Evolutionary conservation across 2,113 vertebrate genomes (phyloP).

Genomic region (Neodontobutis hainanensis): DNA sequence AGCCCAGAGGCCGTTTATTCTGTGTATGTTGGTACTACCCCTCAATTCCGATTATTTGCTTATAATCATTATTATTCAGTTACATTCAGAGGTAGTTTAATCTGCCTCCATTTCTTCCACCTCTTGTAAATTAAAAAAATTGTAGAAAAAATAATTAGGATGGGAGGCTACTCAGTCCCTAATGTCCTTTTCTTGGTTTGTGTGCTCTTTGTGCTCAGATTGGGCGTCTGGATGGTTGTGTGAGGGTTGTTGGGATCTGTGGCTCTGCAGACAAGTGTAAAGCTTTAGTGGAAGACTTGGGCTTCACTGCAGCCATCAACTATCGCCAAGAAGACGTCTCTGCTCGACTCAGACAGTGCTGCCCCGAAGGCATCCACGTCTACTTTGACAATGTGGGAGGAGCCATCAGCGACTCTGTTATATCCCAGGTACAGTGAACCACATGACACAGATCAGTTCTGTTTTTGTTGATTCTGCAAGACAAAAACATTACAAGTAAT

Average conservation of each 20-base stretch:
- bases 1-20: too few species aligned
- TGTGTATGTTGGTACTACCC: too few species aligned
- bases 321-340: constrained; percentile 83
- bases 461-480: too few species aligned
- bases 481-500: too few species aligned
- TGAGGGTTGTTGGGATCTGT: constrained; percentile 90
- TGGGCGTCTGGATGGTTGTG: constrained; percentile 87
- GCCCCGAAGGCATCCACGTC: constrained; percentile 88
- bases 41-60: too few species aligned
- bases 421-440: constrained; percentile 74
- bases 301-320: constrained; percentile 89
- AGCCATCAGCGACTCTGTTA: constrained; percentile 87
- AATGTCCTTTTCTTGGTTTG: too few species aligned
- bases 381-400: constrained; percentile 98
- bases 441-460: background rate
- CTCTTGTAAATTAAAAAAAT: too few species aligned
- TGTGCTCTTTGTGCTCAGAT: constrained; percentile 79
- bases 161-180: too few species aligned
- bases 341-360: constrained; percentile 79
- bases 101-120: too few species aligned
- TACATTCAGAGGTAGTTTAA: too few species aligned
- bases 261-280: constrained; percentile 90
- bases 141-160: too few species aligned
- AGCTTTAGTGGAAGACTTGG: constrained; percentile 84
- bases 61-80: too few species aligned